Evolutionary conservation across 1,140 invertebrate genomes (phyloP), one percentile per base, ranked within the genome.

Genomic region (Hycleus phaleratus): DNA sequence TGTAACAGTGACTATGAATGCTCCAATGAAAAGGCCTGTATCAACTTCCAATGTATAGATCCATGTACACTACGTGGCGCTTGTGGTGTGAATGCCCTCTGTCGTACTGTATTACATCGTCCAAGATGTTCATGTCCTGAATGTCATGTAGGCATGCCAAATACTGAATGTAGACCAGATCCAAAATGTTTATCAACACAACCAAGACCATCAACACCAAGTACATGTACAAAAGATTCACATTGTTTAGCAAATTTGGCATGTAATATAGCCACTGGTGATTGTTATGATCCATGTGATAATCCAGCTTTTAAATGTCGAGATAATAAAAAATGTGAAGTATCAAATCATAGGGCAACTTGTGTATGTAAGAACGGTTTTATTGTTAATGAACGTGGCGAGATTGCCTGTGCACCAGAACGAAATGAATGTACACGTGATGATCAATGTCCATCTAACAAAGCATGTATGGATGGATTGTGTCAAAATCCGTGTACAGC

Each of bases 361-460:
- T 95, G 93, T 75, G 87, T 93, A 12, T 96, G 93, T 76, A 90
- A 91, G 68, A 82, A 85, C 66, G 90, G 91, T 24, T 93, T 93
- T 69, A 83, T 89, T 39, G 82, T 94, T 10, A 93, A 89, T 71
- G 89, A 91, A 69, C 77, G 79, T 60, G 89, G 90, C 6, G 91
- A 92, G 71, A 77, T 93, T 53, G 85, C 85, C 8, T 94, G 91
- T 72, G 88, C 87, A 9, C 86, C 86, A 1, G 86, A 88, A 67
- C 79, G 82, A 53, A 78, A 81, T 32, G 88, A 89, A 73, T 96
- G 93, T 75, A 80, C 82, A 39, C 79, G 79, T 59, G 85, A 94
- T 70, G 81, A 85, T 61, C 89, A 95, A 68, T 96, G 93, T 69
- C 84, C 90, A 45, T 84, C 87, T 11, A 90, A 93, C 74, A 80